These are phyloP conservation scores for Aptenodytes patagonicus DNA, from an alignment of 2,113 vertebrate genomes.

Conservation along the genomic window DNA sequence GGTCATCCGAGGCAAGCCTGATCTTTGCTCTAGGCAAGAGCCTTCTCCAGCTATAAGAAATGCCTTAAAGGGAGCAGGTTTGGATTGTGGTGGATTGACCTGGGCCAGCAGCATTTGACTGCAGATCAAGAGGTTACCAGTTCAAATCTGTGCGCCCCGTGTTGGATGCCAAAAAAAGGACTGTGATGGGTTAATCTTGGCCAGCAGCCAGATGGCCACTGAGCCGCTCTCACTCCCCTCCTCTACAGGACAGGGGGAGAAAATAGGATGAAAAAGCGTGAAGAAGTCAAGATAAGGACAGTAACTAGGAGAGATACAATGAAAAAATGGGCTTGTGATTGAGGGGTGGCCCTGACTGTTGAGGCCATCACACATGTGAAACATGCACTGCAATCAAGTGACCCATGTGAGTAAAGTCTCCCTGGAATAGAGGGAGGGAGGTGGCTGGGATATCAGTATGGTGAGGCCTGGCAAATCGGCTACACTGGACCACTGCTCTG, in stretches of 20 bases:
- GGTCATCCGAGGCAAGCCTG: neutral
- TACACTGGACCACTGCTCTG: neutral
- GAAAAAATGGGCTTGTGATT: neutral
- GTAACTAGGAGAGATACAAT: neutral
- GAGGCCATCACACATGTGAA: neutral
- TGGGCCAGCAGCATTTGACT: neutral
- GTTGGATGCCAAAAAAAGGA: neutral
- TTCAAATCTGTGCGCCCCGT: neutral
- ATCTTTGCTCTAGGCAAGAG: conserved; percentile 3
- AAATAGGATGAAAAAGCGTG: neutral
- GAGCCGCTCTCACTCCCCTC: neutral
- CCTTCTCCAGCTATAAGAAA: neutral
- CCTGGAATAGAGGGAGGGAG: neutral
- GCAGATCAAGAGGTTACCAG: neutral
- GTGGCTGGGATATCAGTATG: neutral
- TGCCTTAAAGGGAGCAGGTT: neutral
- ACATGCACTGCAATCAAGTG: neutral
- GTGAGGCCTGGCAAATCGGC: neutral
- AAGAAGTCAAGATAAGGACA: neutral
- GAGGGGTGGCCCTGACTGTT: neutral
- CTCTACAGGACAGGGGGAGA: neutral
- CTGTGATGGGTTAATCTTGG: neutral
- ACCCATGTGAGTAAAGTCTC: neutral
- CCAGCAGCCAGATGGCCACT: neutral
- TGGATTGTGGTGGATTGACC: neutral